phyloP scores from a whole-genome alignment of 2,113 vertebrate genomes.

The Periophthalmus modestus region DNA sequence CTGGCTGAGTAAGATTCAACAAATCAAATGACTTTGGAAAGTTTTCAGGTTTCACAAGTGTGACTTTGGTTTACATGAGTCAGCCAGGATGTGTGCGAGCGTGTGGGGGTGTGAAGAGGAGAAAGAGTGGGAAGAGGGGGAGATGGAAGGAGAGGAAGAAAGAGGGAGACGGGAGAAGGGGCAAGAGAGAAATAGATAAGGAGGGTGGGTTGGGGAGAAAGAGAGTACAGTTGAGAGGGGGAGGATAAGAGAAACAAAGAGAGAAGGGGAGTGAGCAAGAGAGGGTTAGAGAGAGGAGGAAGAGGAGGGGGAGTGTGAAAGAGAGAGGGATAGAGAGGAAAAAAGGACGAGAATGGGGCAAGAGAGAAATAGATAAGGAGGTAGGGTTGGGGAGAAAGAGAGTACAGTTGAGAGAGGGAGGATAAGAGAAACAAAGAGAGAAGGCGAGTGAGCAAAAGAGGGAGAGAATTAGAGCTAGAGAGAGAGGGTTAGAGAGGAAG shows the following conservation, averaged over 20 bases:
- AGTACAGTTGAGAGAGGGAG: too few species aligned
- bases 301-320: too few species aligned
- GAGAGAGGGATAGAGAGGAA: too few species aligned
- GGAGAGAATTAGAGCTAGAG: too few species aligned
- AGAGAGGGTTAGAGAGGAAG: too few species aligned
- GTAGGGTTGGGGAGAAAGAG: too few species aligned
- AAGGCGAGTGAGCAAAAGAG: too few species aligned
- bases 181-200: too few species aligned
- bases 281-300: neutral
- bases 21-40: neutral
- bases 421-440: too few species aligned
- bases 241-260: constrained; percentile 23
- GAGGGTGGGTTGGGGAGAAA: neutral
- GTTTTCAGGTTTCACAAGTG: constrained; percentile 30
- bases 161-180: too few species aligned
- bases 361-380: too few species aligned
- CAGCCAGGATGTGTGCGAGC: constrained; percentile 55
- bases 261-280: neutral
- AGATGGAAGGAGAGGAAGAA: neutral
- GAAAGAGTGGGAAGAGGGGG: neutral
- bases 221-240: constrained; percentile 14
- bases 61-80: constrained; percentile 46
- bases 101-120: constrained; percentile 47
- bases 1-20: constrained; percentile 1
- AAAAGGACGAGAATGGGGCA: too few species aligned